phyloP scores from a whole-genome alignment of 1,140 invertebrate species.

The Atta colombica region DNA sequence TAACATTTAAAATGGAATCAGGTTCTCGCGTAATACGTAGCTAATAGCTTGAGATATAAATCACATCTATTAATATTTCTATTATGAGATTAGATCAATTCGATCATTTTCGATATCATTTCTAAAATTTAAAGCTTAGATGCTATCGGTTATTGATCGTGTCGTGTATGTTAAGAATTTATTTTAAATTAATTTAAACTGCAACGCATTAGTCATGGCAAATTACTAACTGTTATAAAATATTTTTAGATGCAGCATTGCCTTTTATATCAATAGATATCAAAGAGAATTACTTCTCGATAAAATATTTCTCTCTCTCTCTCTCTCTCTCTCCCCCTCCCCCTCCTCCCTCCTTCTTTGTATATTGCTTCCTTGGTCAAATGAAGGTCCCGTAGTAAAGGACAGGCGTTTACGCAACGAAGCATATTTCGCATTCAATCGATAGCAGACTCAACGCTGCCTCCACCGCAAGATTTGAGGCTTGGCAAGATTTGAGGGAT shows the following conservation, averaged over 20 bases:
- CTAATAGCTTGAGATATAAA: not conserved
- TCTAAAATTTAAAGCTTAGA: not conserved
- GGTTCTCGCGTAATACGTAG: not conserved
- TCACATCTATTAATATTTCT: not conserved
- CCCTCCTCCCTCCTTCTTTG: not conserved
- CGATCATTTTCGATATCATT: not conserved
- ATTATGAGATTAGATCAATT: not conserved
- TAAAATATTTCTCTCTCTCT: not conserved
- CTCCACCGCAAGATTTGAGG: not conserved
- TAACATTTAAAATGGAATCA: not conserved
- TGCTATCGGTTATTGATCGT: not conserved
- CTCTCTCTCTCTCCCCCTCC: not conserved
- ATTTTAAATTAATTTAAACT: not conserved
- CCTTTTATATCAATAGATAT: not conserved
- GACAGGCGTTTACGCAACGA: constrained; percentile 9
- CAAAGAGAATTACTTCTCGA: not conserved
- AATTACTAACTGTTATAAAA: not conserved
- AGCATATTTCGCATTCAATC: constrained; percentile 34
- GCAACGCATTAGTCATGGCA: not conserved
- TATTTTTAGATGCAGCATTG: not conserved
- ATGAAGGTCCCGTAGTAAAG: constrained; percentile 13
- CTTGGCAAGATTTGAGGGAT: not conserved
- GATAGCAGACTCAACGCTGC: not conserved
- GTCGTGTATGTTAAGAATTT: too few species aligned
- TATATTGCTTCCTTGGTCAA: not conserved